Evolutionary conservation across 2,888 invertebrate genomes (phyloP).

Genomic region (Leucoma salicis): DNA sequence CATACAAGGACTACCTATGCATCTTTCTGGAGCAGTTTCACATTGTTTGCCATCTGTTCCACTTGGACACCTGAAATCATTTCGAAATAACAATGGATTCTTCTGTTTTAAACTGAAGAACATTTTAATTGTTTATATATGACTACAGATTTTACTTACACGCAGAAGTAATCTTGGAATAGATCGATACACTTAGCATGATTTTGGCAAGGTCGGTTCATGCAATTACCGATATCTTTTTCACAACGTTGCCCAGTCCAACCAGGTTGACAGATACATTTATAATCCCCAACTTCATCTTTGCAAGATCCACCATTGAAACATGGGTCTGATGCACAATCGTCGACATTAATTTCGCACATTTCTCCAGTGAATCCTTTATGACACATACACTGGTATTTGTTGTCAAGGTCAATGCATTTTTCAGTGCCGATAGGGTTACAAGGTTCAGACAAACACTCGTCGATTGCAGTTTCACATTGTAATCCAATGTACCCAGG

Average conservation of each 20-base stretch:
- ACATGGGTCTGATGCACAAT: conserved; percentile 93
- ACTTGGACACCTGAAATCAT: conserved; percentile 88
- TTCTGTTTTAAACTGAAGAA: not conserved
- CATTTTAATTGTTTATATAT: conserved; percentile 11
- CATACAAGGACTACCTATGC: conserved; percentile 97
- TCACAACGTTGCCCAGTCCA: conserved; percentile 95
- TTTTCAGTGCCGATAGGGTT: conserved; percentile 94
- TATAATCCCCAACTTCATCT: conserved; percentile 92
- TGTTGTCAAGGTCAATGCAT: conserved; percentile 94
- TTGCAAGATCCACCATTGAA: conserved; percentile 94
- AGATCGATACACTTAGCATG: conserved; percentile 95
- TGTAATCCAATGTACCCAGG: conserved; percentile 96
- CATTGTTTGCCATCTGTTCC: conserved; percentile 98
- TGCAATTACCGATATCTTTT: conserved; percentile 93
- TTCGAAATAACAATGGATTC: not conserved
- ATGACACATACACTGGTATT: conserved; percentile 93
- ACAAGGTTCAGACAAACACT: conserved; percentile 95
- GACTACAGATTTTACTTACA: conserved; percentile 81
- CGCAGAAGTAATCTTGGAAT: conserved; percentile 95
- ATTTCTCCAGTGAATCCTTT: conserved; percentile 92
- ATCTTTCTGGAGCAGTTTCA: conserved; percentile 97
- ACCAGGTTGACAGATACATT: conserved; percentile 91
- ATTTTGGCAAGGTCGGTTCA: conserved; percentile 94
- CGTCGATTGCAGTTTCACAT: conserved; percentile 96
- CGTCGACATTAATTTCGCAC: conserved; percentile 94